Conservation (phyloP, 2,797 vertebrate species). For the Podarcis siculus region DNA sequence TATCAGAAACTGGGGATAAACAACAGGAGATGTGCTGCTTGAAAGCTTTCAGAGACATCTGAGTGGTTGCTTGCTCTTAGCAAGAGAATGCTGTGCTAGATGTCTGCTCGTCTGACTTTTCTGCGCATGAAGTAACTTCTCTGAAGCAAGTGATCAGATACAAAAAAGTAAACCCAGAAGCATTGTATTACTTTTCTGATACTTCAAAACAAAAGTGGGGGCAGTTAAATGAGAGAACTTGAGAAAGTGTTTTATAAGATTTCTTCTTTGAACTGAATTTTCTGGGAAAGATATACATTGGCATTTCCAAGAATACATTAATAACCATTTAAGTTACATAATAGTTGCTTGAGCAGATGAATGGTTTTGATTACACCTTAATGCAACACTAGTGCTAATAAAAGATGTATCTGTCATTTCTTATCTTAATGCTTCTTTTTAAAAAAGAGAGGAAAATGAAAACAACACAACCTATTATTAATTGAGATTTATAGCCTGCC, state of each 20-base stretch:
- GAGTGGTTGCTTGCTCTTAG: not conserved
- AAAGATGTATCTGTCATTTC: not conserved
- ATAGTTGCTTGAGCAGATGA: not conserved
- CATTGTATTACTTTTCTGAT: not conserved
- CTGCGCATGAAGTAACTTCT: not conserved
- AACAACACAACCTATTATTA: not conserved
- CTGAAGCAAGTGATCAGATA: no score
- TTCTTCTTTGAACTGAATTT: not conserved
- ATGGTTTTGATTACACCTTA: conserved; percentile 2
- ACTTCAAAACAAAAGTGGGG: not conserved
- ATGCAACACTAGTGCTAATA: not conserved
- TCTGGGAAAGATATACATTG: not conserved
- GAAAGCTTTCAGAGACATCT: not conserved
- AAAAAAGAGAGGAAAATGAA: not conserved
- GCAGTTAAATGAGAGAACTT: not conserved
- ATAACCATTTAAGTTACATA: not conserved
- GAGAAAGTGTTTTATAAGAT: not conserved
- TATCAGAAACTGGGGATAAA: no score
- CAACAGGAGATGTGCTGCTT: not conserved
- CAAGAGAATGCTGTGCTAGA: not conserved
- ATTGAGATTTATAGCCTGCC: not conserved
- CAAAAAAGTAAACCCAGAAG: not conserved
- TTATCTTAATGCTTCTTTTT: not conserved
- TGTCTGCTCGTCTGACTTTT: not conserved
- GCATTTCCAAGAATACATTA: not conserved